phyloP scores from a whole-genome alignment of 2,113 vertebrate genomes.

The Chamaetylas fuelleborni region DNA sequence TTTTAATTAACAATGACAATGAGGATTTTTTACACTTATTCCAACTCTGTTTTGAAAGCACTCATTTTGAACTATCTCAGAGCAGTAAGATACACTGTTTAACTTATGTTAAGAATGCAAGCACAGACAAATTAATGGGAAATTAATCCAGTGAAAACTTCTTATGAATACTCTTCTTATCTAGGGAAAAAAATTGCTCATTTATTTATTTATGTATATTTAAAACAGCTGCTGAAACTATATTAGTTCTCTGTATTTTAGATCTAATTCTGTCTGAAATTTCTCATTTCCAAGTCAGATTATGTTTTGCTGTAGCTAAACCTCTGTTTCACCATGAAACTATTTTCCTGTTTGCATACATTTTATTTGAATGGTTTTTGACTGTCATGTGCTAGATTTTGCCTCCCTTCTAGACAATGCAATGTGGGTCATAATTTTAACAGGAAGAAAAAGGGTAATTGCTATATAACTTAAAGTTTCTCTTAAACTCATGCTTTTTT shows the following conservation, averaged over 20 bases:
- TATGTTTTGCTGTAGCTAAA: not conserved
- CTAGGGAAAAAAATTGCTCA: not conserved
- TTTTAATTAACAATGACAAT: constrained; percentile 16
- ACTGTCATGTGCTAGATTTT: not conserved
- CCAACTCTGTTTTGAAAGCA: not conserved
- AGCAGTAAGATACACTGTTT: not conserved
- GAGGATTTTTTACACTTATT: not conserved
- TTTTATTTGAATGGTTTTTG: not conserved
- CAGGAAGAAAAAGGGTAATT: not conserved
- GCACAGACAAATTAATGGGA: not conserved
- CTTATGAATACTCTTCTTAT: not conserved
- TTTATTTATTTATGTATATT: not conserved
- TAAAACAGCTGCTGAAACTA: not conserved
- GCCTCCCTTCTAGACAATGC: not conserved
- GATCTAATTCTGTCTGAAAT: not conserved
- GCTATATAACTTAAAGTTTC: not conserved
- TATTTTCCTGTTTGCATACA: not conserved
- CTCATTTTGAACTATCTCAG: constrained; percentile 24
- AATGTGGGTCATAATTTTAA: not conserved
- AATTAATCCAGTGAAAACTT: not conserved
- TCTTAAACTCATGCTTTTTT: not conserved
- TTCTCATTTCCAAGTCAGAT: not conserved
- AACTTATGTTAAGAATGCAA: not conserved
- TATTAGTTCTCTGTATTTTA: not conserved
- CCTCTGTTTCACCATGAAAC: not conserved